Evolutionary conservation across 2,888 invertebrate genomes (phyloP), one percentile per base, ranked within the genome.

Genomic region (Listrodromus nycthemerus): DNA sequence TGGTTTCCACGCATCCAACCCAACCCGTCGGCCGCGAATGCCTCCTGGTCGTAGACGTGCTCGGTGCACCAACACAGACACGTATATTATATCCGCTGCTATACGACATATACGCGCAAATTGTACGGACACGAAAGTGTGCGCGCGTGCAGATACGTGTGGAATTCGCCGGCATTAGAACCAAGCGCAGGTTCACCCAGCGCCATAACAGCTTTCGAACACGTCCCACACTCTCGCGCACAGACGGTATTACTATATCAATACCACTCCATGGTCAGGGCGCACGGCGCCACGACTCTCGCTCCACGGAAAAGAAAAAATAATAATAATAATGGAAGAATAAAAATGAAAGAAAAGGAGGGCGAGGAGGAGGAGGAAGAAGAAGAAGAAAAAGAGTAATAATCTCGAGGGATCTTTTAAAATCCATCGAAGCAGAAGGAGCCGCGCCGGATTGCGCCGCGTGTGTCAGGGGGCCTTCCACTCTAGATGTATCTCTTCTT

Each of bases 321-420:
- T 89, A 92, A 91, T 88, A 67, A 92, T 91, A 91, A 92, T 92
- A 92, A 92, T 90, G 91, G 90, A 89, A 91, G 91, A 90, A 92
- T 90, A 90, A 92, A 92, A 89, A 82, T 73, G 79, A 77, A 80
- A 75, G 67, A 76, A 80, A 77, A 79, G 69, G 48, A 91, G 91
- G 91, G 90, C 91, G 92, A 90, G 91, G 90, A 90, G 90, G 90
- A 89, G 91, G 90, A 89, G 90, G 91, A 91, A 89, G 69, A 75
- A 73, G 73, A 87, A 87, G 89, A 88, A 90, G 90, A 90, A 90
- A 91, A 92, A 92, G 93, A 93, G 93, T 92, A 93, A 93, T 93
- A 93, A 93, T 93, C 93, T 93, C 91, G 88, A 78, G 93, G 91
- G 93, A 92, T 92, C 93, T 93, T 93, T 93, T 93, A 93, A 93